Base-by-base conservation (phyloP, 1,140 invertebrate genomes). In the Heliconius hewitsoni region DNA sequence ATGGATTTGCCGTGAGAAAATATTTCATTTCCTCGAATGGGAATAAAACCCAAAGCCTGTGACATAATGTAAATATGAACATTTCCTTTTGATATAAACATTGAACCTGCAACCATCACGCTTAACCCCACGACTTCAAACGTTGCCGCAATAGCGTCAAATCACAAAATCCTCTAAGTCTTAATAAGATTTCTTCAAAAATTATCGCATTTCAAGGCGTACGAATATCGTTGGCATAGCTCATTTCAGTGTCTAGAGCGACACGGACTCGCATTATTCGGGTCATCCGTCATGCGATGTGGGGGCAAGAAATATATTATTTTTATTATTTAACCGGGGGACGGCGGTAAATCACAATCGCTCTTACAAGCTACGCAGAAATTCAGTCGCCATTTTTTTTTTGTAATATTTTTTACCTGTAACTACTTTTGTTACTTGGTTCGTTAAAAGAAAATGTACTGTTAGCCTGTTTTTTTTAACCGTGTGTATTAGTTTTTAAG, bases 251-350 rank as follows among this genome's bases (percentile, higher is more conserved):
- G 27, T 66, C 60, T 66, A 27, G 19, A 27, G 60, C 60, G 23
- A 66, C 60, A 66, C 60, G 27, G 60, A 66, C 60, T 66, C 23
- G 27, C 60, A 66, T 66, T 66, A 66, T 66, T 66, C 60, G 27
- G 27, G 60, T 66, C 60, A 66, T 66, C n/a, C 60, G 27, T 66
- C 60, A 66, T 30, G 60, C 60, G 60, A 66, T 23, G 60, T 30
- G 60, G 60, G 60, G 60, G 60, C 60, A 66, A 66, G 60, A 66
- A 66, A 66, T 66, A 66, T 66, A 66, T 66, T 66, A 66, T 66
- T 66, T 66, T 66, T 66, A 66, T 66, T 30, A 66, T 66, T 66
- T 66, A 66, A n/a, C 60, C 60, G 60, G 60, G 60, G 60, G 27
- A 66, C 60, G 60, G 23, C 60, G 27, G 60, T 66, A 66, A 66